Evolutionary conservation across 2,113 vertebrate genomes (phyloP).

Genomic region (Tetrax tetrax): DNA sequence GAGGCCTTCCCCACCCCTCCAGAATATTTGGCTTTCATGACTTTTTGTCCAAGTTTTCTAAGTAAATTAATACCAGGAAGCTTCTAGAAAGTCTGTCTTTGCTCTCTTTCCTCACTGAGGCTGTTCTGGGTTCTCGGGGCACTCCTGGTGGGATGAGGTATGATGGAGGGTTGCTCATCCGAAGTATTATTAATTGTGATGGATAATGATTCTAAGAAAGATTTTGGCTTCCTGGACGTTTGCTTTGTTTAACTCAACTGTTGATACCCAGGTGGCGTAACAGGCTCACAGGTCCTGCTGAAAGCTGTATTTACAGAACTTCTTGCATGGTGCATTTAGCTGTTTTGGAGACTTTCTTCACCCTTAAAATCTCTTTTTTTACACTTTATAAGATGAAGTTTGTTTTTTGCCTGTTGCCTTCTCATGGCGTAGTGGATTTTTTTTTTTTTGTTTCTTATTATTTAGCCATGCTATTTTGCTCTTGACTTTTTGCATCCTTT

Average conservation of each 20-base stretch:
- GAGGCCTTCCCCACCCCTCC: neutral
- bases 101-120: neutral
- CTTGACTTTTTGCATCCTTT: neutral
- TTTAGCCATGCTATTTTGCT: neutral
- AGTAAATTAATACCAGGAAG: neutral
- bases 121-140: neutral
- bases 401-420: constrained; percentile 26
- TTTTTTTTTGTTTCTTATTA: constrained; percentile 34
- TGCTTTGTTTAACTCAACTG: constrained; percentile 52
- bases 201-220: constrained; percentile 55
- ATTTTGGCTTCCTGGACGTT: constrained; percentile 33
- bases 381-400: constrained; percentile 37
- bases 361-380: constrained; percentile 35
- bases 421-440: neutral
- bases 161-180: neutral
- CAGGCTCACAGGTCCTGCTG: neutral
- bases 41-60: neutral
- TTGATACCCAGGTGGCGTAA: constrained; percentile 16
- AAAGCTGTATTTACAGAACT: constrained; percentile 49
- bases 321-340: constrained; percentile 42
- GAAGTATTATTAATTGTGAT: constrained; percentile 3
- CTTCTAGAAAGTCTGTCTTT: neutral
- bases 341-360: constrained; percentile 39
- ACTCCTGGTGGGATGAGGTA: neutral
- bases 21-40: neutral